These are phyloP conservation scores for Amiota communis DNA, from an alignment of 2,888 invertebrate genomes.

Conservation along the genomic window DNA sequence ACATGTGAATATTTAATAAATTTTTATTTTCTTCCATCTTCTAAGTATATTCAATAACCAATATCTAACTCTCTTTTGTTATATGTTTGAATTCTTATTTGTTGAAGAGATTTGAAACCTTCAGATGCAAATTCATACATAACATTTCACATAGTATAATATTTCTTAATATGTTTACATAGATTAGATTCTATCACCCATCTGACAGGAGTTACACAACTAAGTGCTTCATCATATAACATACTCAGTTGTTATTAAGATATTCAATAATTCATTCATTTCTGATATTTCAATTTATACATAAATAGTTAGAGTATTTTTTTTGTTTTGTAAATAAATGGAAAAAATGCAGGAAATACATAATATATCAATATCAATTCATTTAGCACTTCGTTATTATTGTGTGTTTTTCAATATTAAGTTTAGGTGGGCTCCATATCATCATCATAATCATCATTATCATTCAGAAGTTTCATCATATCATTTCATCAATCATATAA, in stretches of 20 bases:
- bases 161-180: background rate
- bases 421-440: slow-evolving; percentile 61
- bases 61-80: no score
- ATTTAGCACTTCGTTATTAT: slow-evolving; percentile 52
- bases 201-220: slow-evolving; percentile 73
- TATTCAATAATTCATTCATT: no score
- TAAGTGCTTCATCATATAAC: slow-evolving; percentile 39
- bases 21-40: no score
- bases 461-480: slow-evolving; percentile 30
- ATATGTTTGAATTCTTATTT: no score
- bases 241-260: no score
- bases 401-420: slow-evolving; percentile 41
- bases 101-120: no score
- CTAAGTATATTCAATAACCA: no score
- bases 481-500: slow-evolving; percentile 7
- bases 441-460: slow-evolving; percentile 9
- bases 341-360: background rate
- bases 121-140: background rate
- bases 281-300: no score
- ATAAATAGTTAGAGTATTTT: slow-evolving; percentile 14
- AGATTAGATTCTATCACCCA: slow-evolving; percentile 66
- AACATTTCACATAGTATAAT: background rate
- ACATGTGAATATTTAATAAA: no score
- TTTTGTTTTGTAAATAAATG: slow-evolving; percentile 21
- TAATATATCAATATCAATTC: slow-evolving; percentile 10